Conservation (phyloP, 2,113 vertebrate genomes). For the Calyptommatus sinebrachiatus region DNA sequence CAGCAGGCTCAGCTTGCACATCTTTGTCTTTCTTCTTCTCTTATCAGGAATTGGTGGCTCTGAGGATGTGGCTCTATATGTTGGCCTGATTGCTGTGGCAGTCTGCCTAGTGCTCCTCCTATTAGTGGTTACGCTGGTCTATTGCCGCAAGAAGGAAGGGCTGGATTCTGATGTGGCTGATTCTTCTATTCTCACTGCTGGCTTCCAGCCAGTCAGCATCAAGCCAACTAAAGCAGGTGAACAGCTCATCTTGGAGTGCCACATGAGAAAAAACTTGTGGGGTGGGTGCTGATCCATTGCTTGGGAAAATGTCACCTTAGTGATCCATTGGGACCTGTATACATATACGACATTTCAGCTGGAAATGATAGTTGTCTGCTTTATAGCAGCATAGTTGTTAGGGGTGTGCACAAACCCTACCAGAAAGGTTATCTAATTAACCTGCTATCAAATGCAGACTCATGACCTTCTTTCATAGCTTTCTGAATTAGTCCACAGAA, state of each 20-base stretch:
- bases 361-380: background rate
- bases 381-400: background rate
- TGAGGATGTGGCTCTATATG: slow-evolving; percentile 91
- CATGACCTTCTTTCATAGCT: background rate
- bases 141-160: slow-evolving; percentile 92
- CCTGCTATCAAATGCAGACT: background rate
- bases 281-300: background rate
- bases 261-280: background rate
- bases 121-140: slow-evolving; percentile 88
- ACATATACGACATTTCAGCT: background rate
- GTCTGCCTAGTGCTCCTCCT: slow-evolving; percentile 91
- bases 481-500: slow-evolving; percentile 1
- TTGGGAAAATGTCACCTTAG: background rate
- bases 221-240: slow-evolving; percentile 98
- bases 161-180: slow-evolving; percentile 93
- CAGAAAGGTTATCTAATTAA: background rate
- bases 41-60: slow-evolving; percentile 77
- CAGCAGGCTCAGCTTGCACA: background rate
- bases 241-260: slow-evolving; percentile 16
- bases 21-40: background rate
- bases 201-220: slow-evolving; percentile 98
- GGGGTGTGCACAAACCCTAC: background rate
- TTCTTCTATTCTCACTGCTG: slow-evolving; percentile 96
- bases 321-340: background rate
- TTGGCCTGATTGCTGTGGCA: slow-evolving; percentile 90